Evolutionary conservation across 2,797 vertebrate genomes (phyloP).

Genomic region (Clarias laeviceps): DNA sequence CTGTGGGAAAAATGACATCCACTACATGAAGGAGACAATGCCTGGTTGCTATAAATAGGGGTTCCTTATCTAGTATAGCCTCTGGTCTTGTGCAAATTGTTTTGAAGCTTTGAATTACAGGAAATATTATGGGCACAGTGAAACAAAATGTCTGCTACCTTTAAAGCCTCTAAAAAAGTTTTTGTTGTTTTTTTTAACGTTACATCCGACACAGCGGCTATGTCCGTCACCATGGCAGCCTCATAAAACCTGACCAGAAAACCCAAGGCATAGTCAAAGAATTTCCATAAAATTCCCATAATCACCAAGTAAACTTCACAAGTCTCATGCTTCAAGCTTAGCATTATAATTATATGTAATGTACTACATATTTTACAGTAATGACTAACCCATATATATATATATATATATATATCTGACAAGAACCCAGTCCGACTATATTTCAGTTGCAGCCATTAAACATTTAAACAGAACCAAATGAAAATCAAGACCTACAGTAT

Average conservation of each 20-base stretch:
- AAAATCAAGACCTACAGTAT: background rate
- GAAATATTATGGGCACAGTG: background rate
- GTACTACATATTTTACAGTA: background rate
- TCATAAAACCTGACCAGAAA: background rate
- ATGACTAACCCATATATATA: background rate
- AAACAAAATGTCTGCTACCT: background rate
- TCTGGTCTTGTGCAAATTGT: background rate
- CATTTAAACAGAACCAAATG: background rate
- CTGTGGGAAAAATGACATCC: background rate
- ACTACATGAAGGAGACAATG: background rate
- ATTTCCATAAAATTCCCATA: background rate
- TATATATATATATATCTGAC: background rate
- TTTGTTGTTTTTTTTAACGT: too few species aligned
- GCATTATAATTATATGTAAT: too few species aligned
- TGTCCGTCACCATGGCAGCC: background rate
- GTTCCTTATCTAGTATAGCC: constrained; percentile 2
- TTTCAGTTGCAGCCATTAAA: background rate
- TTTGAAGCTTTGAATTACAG: constrained; percentile 21
- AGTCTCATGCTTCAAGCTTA: background rate
- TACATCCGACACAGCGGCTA: background rate
- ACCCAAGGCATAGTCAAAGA: background rate
- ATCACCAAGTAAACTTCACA: background rate
- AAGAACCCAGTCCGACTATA: background rate
- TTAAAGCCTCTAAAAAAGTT: background rate
- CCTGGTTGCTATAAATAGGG: background rate